Base-by-base conservation (phyloP, 2,113 vertebrate genomes). In the Ictalurus punctatus region DNA sequence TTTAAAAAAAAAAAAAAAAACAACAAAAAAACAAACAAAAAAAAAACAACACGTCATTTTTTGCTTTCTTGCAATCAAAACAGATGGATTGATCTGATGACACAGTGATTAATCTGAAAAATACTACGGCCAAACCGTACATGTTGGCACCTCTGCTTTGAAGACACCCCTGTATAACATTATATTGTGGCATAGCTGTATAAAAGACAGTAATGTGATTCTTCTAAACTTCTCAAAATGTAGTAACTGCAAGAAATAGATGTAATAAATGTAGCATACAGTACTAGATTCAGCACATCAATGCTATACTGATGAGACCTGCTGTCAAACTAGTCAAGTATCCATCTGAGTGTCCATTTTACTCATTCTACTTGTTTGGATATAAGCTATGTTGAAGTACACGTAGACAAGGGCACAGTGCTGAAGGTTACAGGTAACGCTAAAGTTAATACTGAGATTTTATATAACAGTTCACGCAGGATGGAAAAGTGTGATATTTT, bases 401-500 rank as follows among this genome's bases (percentile, higher is more conserved):
- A 87, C 30, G 71, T 48, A 59, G 69, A 61, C 73, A n/a, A 27
- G 34, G 23, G 54, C 69, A 86, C n/a, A 82, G 86, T 56, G 63
- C 48, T 71, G 48, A 87, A 48, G 44, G 19, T 67, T 67, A 87
- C 9, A 63, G 16, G 12, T 67, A 27, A 48, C 6, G 44, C 6
- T 48, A 48, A 87, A 37, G 86, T 71, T 23, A 83, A 87, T 59
- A 83, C 48, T 82, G 79, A 83, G 14, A 59, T 37, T 79, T 21
- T 81, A 69, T 69, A 81, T 10, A 86, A 87, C 61, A 54, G 61
- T 12, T 79, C 59, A 30, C 14, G 40, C 44, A 14, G 58, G 37
- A 21, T 48, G 54, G 27, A 59, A 87, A 44, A 34, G 8, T 65
- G 25, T 30, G 73, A 59, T 74, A 16, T 21, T 21, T 67, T 79